Evolutionary conservation across 2,888 invertebrate species (phyloP).

Genomic region (Bimastos eiseni): DNA sequence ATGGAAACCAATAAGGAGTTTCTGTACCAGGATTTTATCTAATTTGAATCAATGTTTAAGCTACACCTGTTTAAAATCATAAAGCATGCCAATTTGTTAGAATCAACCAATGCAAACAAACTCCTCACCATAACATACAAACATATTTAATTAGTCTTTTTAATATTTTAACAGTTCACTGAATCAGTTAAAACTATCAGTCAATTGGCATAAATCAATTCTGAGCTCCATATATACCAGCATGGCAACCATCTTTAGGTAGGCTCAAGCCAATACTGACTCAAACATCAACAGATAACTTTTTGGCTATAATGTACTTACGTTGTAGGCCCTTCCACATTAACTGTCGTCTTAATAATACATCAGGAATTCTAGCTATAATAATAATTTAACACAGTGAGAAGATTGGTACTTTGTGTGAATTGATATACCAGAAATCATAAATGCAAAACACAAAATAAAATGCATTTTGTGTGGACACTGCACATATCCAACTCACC

Average conservation of each 20-base stretch:
- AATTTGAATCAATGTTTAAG: not conserved
- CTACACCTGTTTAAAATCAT: not conserved
- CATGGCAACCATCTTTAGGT: not conserved
- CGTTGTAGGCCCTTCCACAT: not conserved
- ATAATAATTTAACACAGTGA: not conserved
- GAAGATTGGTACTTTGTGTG: not conserved
- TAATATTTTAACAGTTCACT: not conserved
- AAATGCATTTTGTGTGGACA: not conserved
- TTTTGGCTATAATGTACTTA: not conserved
- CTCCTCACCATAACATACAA: not conserved
- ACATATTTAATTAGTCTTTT: not conserved
- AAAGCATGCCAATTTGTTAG: not conserved
- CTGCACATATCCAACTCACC: conserved; percentile 70
- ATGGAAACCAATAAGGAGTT: not conserved
- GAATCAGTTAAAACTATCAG: not conserved
- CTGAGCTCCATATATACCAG: not conserved
- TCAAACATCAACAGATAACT: not conserved
- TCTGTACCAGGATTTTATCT: not conserved
- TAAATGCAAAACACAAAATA: not conserved
- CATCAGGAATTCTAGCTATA: not conserved
- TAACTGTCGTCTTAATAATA: not conserved
- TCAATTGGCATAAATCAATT: not conserved
- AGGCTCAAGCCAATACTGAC: not conserved
- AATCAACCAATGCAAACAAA: not conserved
- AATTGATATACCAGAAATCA: not conserved